A percentile compares a stretch with the other conserved stretches of the same genome.
These are phyloP conservation scores for Cairina moschata DNA, from an alignment of 2,113 vertebrate species.

Conservation along the genomic window DNA sequence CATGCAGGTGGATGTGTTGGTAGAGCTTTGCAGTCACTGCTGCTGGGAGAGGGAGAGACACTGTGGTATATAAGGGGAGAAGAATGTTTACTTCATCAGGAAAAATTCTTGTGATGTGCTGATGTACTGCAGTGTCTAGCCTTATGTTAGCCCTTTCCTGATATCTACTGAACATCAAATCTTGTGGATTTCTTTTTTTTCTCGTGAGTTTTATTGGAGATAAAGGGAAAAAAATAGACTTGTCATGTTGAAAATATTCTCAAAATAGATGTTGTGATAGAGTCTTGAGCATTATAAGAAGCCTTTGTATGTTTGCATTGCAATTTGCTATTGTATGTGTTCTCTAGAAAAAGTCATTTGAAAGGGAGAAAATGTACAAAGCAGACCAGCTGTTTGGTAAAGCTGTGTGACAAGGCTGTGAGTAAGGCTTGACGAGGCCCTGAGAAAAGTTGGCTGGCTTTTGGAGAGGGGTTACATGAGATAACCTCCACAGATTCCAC, in stretches of 20 bases:
- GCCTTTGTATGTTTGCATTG: not conserved
- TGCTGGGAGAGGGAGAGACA: not conserved
- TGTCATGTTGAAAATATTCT: not conserved
- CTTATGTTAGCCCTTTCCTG: not conserved
- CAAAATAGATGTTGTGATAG: not conserved
- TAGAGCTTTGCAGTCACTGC: not conserved
- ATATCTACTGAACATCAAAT: not conserved
- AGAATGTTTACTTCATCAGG: not conserved
- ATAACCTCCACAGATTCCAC: not conserved
- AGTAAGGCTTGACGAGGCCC: not conserved
- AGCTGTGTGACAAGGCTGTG: not conserved
- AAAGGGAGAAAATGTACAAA: not conserved
- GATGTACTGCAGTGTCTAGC: not conserved
- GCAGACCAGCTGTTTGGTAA: not conserved
- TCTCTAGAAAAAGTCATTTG: not conserved
- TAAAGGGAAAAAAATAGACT: not conserved
- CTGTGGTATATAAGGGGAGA: not conserved
- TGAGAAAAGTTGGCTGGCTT: not conserved
- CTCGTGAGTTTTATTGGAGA: not conserved
- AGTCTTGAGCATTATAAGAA: not conserved
- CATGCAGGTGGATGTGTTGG: fast-evolving
- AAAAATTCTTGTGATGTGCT: not conserved
- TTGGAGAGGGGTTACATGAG: not conserved
- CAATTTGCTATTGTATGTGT: not conserved
- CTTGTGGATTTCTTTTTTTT: not conserved